Evolutionary conservation across 2,797 vertebrate genomes (phyloP), one percentile per base, ranked within the genome.

Genomic region (Melanotaenia pygmaea): DNA sequence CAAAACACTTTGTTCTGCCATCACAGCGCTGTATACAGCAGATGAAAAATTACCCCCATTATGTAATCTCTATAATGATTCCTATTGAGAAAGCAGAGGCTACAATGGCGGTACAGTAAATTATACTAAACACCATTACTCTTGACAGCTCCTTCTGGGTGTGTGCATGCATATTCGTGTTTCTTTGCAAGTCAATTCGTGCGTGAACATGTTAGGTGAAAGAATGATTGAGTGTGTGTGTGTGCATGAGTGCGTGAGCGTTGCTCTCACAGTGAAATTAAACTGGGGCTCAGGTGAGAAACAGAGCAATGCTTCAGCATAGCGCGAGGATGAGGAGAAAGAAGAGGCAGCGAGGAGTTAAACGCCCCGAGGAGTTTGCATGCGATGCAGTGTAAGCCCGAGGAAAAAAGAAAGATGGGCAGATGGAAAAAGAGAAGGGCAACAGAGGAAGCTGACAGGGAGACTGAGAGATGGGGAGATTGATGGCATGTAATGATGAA

Each of bases 401-500:
- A 79, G 66, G 70, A 64, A 70, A 64, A 70, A 70, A 58, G 56
- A 28, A 11, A 5, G 1, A 57, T 9, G 9, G 26, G 9, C 28
- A 34, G 64, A 56, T 9, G 20, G 64, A 61, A n/a, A 54, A 67
- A 11, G 76, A 72, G 77, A 74, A 80, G 30, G 70, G 64, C 85
- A 80, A 84, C 79, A 81, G 79, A 85, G 81, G 72, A 66, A 85
- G 81, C 85, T 88, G 87, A 91, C 84, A 87, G 78, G 67, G 74
- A 88, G 89, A 87, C 62, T 82, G 90, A 89, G 85, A 77, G 86
- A 90, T 30, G 86, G 77, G 5, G 88, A 92, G 89, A 91, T 90
- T 88, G 91, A 92, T 93, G 88, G 88, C 78, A 65, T 82, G 90
- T 90, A 92, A 91, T 91, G 90, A 92, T 91, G 88, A 88, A 89